Evolutionary conservation across 1,140 invertebrate genomes (phyloP).

Genomic region (Pseudomyrmex gracilis): DNA sequence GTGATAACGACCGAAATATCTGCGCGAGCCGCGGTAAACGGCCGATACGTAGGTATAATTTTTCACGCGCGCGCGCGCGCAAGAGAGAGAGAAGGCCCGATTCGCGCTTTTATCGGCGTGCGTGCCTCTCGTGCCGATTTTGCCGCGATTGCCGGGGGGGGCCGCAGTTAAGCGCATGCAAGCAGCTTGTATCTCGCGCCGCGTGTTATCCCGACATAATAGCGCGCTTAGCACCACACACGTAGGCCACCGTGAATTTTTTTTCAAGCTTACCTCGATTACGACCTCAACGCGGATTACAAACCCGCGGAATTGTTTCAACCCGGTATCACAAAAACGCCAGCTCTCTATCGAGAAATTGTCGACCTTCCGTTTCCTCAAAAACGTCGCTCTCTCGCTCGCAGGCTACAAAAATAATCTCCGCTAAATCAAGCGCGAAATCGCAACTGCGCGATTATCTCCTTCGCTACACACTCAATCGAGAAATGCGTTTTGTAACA

Average conservation of each 20-base stretch:
- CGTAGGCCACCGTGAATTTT: constrained; percentile 64
- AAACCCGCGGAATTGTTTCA: constrained; percentile 42
- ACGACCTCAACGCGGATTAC: background rate
- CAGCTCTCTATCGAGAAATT: background rate
- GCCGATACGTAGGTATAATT: constrained; percentile 32
- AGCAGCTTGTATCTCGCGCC: constrained; percentile 57
- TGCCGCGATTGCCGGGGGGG: constrained; percentile 57
- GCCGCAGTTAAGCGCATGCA: constrained; percentile 70
- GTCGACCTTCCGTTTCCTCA: background rate
- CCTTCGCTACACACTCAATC: background rate
- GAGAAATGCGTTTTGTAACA: background rate
- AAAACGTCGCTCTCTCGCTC: background rate
- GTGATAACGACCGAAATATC: constrained; percentile 56
- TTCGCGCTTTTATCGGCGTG: constrained; percentile 63
- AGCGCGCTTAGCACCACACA: constrained; percentile 58
- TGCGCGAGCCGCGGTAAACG: constrained; percentile 1
- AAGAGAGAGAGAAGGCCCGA: too few relatives aligned
- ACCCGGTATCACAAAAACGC: background rate
- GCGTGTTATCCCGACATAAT: constrained; percentile 66
- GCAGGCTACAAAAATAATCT: too few relatives aligned
- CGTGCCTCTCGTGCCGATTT: constrained; percentile 66
- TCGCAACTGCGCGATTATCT: too few relatives aligned
- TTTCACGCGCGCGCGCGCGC: constrained; percentile 15
- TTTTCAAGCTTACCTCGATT: constrained; percentile 57
- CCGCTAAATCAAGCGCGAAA: too few relatives aligned